Evolutionary conservation across 92 coral and sea anemone genomes (phyloP).

Genomic region (Siderastrea radians): DNA sequence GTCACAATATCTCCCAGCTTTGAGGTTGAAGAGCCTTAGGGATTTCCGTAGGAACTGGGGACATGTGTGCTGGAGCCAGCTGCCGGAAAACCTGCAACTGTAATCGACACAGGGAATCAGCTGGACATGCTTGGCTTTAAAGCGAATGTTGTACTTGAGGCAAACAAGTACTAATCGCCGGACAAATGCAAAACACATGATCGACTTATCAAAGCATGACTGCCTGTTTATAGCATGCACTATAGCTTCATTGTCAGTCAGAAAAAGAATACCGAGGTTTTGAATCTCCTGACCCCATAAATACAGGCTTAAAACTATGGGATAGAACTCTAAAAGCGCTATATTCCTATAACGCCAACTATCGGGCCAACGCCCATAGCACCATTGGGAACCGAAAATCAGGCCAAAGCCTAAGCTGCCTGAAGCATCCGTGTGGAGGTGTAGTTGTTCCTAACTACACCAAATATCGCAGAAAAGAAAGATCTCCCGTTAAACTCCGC

Average conservation of each 20-base stretch:
- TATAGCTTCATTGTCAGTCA: not conserved
- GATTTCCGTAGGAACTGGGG: too few relatives aligned
- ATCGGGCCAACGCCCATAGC: not conserved
- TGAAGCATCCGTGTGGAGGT: too few relatives aligned
- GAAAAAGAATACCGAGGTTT: not conserved
- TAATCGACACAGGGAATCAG: not conserved
- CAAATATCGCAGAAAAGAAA: too few relatives aligned
- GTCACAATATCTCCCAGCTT: too few relatives aligned
- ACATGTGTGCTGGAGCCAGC: too few relatives aligned
- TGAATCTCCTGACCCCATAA: not conserved
- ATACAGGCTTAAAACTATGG: not conserved
- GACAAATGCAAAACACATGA: not conserved
- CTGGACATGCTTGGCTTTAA: not conserved
- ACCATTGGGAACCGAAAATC: too few relatives aligned
- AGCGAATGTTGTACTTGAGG: not conserved
- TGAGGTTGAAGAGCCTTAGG: too few relatives aligned
- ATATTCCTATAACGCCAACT: not conserved
- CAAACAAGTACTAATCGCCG: not conserved
- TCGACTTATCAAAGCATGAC: not conserved
- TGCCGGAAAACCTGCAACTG: too few relatives aligned
- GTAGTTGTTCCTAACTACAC: too few relatives aligned
- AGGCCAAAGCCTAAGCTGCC: too few relatives aligned
- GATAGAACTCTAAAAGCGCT: too few relatives aligned
- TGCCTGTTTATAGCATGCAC: not conserved
- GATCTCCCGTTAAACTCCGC: too few relatives aligned